Percentiles rank a stretch among this genome's conserved stretches.
Evolutionary conservation across 2,888 invertebrate genomes (phyloP).

Genomic region (Sphinx pinastri): DNA sequence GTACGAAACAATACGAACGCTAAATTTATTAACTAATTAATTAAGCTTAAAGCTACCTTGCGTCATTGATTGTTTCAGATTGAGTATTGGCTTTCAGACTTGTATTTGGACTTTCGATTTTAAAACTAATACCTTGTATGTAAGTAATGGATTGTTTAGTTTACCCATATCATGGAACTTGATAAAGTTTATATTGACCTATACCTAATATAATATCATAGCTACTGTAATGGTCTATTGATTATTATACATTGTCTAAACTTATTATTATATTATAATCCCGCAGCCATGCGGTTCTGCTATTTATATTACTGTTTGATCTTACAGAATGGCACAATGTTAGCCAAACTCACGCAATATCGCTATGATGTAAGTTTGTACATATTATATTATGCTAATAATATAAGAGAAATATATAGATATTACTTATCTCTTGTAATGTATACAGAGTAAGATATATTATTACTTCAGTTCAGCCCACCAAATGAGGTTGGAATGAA

Average conservation of each 20-base stretch:
- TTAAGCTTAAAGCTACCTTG: no score
- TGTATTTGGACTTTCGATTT: constrained; percentile 13
- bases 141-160: constrained; percentile 35
- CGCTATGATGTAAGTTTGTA: constrained; percentile 28
- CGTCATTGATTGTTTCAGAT: no score
- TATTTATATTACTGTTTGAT: constrained; percentile 22
- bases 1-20: no score
- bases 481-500: constrained; percentile 22
- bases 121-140: constrained; percentile 30
- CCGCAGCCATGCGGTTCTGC: constrained; percentile 22
- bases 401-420: constrained; percentile 3
- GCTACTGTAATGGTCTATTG: constrained; percentile 35
- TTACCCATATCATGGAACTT: constrained; percentile 48
- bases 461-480: constrained; percentile 17
- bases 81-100: not conserved
- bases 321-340: constrained; percentile 26
- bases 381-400: constrained; percentile 14
- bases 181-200: constrained; percentile 30
- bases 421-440: constrained; percentile 6
- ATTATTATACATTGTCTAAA: constrained; percentile 24
- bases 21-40: no score
- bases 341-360: constrained; percentile 27
- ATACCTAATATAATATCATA: constrained; percentile 26
- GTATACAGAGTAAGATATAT: not conserved
- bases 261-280: constrained; percentile 12